These are phyloP conservation scores for Virgularia gustaviana DNA, from an alignment of 92 coral and sea anemone species.

Conservation along the genomic window DNA sequence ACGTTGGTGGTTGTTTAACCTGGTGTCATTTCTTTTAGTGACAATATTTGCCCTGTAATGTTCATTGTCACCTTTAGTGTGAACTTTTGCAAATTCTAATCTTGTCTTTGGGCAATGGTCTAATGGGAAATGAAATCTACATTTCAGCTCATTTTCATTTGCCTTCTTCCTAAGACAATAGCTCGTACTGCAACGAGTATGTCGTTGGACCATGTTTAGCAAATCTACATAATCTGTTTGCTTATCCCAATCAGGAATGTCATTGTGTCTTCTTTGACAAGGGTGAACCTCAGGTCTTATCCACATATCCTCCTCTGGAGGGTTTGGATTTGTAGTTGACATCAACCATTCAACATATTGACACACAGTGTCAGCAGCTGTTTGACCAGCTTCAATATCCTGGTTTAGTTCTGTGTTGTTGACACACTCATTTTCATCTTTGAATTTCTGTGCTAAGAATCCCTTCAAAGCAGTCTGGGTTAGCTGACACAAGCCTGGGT, in stretches of 20 bases:
- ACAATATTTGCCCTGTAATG: conserved; percentile 67
- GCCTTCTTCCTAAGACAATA: conserved; percentile 63
- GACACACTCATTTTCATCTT: conserved; percentile 53
- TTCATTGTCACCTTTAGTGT: conserved; percentile 50
- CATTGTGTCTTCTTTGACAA: conserved; percentile 58
- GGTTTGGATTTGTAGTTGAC: conserved; percentile 66
- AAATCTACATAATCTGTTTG: conserved; percentile 63
- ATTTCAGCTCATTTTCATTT: conserved; percentile 59
- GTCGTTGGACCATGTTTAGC: conserved; percentile 70
- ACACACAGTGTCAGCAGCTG: conserved; percentile 63
- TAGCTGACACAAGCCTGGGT: conserved; percentile 71
- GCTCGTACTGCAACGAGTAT: conserved; percentile 69
- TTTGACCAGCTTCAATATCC: conserved; percentile 61
- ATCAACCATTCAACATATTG: conserved; percentile 73
- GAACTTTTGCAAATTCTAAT: conserved; percentile 63
- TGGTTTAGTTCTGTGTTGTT: conserved; percentile 51
- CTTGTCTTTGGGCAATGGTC: conserved; percentile 60
- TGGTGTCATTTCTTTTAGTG: conserved; percentile 67
- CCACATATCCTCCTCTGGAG: conserved; percentile 64
- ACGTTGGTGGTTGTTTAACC: conserved; percentile 67
- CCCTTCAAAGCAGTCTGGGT: conserved; percentile 67
- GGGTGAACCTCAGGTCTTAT: conserved; percentile 60
- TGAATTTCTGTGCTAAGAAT: conserved; percentile 68
- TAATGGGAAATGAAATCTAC: conserved; percentile 68
- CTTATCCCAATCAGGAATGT: conserved; percentile 57